Evolutionary conservation across 2,113 vertebrate genomes (phyloP).

Genomic region (Athene noctua): DNA sequence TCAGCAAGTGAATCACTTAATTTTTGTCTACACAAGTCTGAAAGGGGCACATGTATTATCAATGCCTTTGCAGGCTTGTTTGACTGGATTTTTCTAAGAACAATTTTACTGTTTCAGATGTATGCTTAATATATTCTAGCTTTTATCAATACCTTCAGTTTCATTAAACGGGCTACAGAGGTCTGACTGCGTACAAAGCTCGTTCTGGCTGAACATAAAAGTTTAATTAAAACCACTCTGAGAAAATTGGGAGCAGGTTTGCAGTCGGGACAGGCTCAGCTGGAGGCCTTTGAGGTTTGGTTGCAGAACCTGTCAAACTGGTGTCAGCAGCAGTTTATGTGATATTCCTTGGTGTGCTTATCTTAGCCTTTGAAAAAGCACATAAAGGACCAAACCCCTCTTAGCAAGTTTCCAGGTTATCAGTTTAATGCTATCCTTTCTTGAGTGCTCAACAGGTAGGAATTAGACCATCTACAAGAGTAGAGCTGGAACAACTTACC

Average conservation of each 20-base stretch:
- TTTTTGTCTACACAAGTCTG: background rate
- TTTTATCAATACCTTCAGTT: background rate
- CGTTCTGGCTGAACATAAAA: background rate
- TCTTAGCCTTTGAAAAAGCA: background rate
- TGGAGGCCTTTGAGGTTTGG: constrained; percentile 8
- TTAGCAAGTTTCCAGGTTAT: background rate
- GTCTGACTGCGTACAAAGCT: background rate
- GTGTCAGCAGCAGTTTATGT: background rate
- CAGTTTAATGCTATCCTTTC: background rate
- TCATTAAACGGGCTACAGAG: background rate
- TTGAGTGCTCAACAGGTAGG: background rate
- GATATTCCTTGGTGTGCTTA: background rate
- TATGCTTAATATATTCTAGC: background rate
- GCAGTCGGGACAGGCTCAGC: background rate
- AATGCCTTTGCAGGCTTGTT: background rate
- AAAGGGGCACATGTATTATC: background rate
- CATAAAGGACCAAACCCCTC: rapidly evolving
- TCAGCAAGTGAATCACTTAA: background rate
- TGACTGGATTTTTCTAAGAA: background rate
- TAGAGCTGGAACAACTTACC: background rate
- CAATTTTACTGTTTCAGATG: background rate
- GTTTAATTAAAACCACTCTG: constrained; percentile 37
- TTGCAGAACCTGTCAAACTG: background rate
- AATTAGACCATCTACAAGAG: background rate
- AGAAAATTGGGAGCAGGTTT: background rate